A percentile compares a stretch with the other conserved stretches of the same genome.
Evolutionary conservation across 2,888 invertebrate species (phyloP).

Genomic region (Thecophora atra): DNA sequence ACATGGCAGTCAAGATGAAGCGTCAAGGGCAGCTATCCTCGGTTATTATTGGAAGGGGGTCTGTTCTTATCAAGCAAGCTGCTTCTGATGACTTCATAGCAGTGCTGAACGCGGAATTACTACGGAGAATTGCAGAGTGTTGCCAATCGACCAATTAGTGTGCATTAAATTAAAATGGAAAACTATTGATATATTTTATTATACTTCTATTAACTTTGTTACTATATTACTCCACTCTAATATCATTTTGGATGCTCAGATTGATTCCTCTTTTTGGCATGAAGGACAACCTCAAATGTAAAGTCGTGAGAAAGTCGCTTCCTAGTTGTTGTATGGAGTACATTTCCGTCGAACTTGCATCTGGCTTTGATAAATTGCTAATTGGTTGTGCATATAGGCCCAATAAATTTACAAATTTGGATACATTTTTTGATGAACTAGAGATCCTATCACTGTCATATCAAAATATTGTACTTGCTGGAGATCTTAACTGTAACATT

Average conservation of each 20-base stretch:
- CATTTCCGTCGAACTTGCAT: neutral
- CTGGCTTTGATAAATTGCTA: neutral
- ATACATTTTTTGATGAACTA: neutral
- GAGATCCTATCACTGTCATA: neutral
- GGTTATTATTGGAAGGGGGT: neutral
- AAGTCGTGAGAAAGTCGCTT: neutral
- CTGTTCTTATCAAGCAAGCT: neutral
- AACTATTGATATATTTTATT: too few species aligned
- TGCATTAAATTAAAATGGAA: too few species aligned
- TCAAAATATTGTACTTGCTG: too few species aligned
- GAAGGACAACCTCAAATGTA: conserved; percentile 1
- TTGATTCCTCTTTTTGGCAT: conserved; percentile 14
- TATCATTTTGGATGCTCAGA: neutral
- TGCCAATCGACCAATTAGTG: neutral
- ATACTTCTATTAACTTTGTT: too few species aligned
- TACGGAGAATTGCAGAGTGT: neutral
- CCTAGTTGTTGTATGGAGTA: neutral
- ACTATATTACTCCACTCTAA: neutral
- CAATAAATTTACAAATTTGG: neutral
- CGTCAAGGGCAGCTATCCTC: neutral
- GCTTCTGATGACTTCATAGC: neutral
- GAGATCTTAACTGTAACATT: neutral
- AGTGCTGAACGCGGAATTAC: neutral
- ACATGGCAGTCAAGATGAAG: conserved; percentile 7
- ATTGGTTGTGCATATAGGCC: conserved; percentile 14